A percentile compares a stretch with the other conserved stretches of the same genome.
Evolutionary conservation across 2,888 invertebrate genomes (phyloP).

Genomic region (Aplocera efformata): DNA sequence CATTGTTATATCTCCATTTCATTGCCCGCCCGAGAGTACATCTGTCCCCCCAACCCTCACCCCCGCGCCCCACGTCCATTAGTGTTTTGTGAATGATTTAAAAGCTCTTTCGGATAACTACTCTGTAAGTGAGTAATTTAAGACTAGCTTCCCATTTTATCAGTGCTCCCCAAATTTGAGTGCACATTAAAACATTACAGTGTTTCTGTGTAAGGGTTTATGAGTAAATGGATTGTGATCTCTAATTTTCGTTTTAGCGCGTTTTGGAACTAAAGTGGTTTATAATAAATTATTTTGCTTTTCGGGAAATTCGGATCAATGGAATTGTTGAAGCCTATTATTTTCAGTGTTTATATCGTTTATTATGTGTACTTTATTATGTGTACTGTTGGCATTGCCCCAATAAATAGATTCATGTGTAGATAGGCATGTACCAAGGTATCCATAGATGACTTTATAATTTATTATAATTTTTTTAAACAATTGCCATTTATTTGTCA

Average conservation of each 20-base stretch:
- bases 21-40: constrained; percentile 74
- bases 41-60: constrained; percentile 52
- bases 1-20: constrained; percentile 78
- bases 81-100: constrained; percentile 82
- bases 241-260: constrained; percentile 23
- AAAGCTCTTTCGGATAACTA: constrained; percentile 81
- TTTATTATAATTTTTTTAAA: no score
- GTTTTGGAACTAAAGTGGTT: constrained; percentile 4
- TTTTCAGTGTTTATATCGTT: no score
- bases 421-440: no score
- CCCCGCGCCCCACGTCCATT: constrained; percentile 74
- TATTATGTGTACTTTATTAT: no score
- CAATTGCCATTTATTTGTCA: no score
- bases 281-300: background rate
- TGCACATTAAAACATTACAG: constrained; percentile 76
- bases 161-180: constrained; percentile 79
- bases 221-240: constrained; percentile 49
- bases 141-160: constrained; percentile 79
- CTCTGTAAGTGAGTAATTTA: constrained; percentile 81
- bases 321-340: no score
- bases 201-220: constrained; percentile 44
- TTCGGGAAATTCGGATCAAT: no score
- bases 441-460: no score
- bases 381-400: no score
- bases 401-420: no score